Base-by-base conservation (phyloP, 1,140 invertebrate genomes). In the Hyles euphorbiae region DNA sequence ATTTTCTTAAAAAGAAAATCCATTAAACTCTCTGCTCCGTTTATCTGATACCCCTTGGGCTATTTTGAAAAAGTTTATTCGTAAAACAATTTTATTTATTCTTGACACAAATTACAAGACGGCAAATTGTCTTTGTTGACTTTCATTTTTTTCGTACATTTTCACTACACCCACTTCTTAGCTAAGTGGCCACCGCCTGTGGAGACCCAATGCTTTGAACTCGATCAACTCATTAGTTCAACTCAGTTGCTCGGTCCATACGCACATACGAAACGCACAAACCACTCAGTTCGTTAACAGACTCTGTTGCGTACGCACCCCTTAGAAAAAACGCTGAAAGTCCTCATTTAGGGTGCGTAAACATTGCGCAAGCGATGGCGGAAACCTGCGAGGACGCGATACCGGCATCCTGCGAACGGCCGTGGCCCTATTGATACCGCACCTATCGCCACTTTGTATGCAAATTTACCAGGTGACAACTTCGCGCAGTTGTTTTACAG, bases 211-310 rank as follows among this genome's bases (percentile, higher is more conserved):
- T 67, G 71, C 74, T 84, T 87, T 84, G 84, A 84, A 87, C 79
- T 68, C 81, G 70, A 84, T 81, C 80, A 80, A 69, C 75, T 84
- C 82, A 85, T 87, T 87, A 87, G 80, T 82, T 74, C 77, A 78
- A 73, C 71, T 74, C 67, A 78, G 70, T 82, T 79, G 68, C 69
- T 77, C 73, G 71, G 70, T 67, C 72, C 70, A 70, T 65, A 78
- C 72, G 70, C 74, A 77, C 66, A 74, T 66, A 71, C 68, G 58
- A 69, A 70, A 62, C 74, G 78, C 67, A 74, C 60, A 67, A 69
- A 52, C 67, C 54, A 63, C 70, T 83, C 84, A 87, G 84, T 87
- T 67, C 60, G 66, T 66, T 65, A 72, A 68, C 69, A 74, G 77
- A 72, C 74, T 73, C 72, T 71, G 80, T 73, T 66, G 68, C 61